These are phyloP conservation scores for Heloderma charlesbogerti DNA, from an alignment of 2,113 vertebrate genomes.

Conservation along the genomic window DNA sequence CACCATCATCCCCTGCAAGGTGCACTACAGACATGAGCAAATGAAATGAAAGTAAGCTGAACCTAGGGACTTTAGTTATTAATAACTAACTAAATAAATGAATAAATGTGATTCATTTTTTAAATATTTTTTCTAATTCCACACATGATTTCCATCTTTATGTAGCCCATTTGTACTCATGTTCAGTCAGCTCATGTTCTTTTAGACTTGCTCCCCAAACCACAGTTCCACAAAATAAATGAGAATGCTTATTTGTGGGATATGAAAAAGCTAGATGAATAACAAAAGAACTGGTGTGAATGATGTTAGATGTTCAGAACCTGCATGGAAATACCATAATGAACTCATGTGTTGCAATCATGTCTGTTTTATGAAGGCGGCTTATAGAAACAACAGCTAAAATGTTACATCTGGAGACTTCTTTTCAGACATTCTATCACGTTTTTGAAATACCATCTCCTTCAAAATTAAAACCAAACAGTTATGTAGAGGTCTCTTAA, in stretches of 20 bases:
- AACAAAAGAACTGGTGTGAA: background rate
- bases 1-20: too few species aligned
- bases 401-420: constrained; percentile 3
- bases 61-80: background rate
- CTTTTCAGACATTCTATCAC: constrained; percentile 11
- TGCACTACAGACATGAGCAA: background rate
- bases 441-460: background rate
- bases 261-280: background rate
- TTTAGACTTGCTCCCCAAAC: background rate
- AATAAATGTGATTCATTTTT: background rate
- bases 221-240: background rate
- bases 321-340: constrained; percentile 8
- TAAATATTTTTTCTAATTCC: constrained; percentile 1
- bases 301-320: background rate
- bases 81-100: background rate
- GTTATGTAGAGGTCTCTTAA: constrained; percentile 25
- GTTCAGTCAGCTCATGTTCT: background rate
- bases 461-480: constrained; percentile 32
- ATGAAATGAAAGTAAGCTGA: background rate
- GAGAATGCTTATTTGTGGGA: background rate
- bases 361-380: background rate
- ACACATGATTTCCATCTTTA: background rate
- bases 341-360: constrained; percentile 14
- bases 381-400: background rate
- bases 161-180: background rate